Percentiles rank a stretch among this genome's conserved stretches.
Conservation (phyloP, 2,888 invertebrate genomes). For the Sarcophaga subvicina region DNA sequence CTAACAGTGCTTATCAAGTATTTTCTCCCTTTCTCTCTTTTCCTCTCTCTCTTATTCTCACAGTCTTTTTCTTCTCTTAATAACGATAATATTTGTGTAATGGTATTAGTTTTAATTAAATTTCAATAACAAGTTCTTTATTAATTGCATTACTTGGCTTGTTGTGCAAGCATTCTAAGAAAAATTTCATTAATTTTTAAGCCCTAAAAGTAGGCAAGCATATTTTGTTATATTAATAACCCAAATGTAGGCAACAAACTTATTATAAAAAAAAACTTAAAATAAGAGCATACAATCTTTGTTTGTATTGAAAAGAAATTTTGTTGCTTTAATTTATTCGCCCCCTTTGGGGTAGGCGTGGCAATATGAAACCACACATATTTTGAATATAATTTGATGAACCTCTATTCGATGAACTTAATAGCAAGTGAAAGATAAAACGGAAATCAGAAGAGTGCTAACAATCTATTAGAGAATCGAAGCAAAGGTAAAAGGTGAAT, state of each 20-base stretch:
- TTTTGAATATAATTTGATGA: too few species aligned
- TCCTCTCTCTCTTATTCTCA: neutral
- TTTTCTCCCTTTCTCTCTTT: neutral
- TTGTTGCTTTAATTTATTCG: too few species aligned
- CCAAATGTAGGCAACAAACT: neutral
- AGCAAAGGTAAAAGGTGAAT: too few species aligned
- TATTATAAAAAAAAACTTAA: too few species aligned
- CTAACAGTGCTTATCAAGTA: neutral
- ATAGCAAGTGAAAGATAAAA: too few species aligned
- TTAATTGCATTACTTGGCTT: neutral
- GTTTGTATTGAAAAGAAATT: too few species aligned
- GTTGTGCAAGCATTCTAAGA: conserved; percentile 4
- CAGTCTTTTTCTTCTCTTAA: neutral
- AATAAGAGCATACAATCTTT: too few species aligned
- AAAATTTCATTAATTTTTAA: neutral
- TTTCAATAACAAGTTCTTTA: conserved; percentile 2
- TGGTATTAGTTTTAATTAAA: conserved; percentile 42
- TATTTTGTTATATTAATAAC: neutral
- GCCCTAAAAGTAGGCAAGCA: conserved; percentile 28
- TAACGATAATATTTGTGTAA: neutral
- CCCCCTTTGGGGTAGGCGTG: too few species aligned
- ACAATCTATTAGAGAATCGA: too few species aligned
- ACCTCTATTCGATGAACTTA: too few species aligned
- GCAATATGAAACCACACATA: too few species aligned
- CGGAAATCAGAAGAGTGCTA: too few species aligned